A percentile compares a stretch with the other conserved stretches of the same genome.
phyloP scores from a whole-genome alignment of 2,113 vertebrate species.

The Ageneiosus marmoratus region DNA sequence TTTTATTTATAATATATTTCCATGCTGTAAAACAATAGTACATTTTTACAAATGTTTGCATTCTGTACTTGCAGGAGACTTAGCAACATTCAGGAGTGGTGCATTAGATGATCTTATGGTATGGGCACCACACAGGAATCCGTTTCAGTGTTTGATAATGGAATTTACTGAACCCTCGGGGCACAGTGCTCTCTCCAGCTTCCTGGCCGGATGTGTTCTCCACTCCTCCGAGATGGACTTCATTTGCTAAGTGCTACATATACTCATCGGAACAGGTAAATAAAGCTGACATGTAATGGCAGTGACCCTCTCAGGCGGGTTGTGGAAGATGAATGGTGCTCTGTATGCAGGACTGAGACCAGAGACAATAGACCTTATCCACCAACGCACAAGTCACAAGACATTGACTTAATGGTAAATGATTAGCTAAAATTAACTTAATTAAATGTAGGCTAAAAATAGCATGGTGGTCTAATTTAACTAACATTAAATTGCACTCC shows the following conservation, averaged over 20 bases:
- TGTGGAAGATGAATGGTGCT: constrained; percentile 27
- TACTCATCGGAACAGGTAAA: constrained; percentile 43
- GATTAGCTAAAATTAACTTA: constrained; percentile 30
- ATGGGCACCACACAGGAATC: constrained; percentile 44
- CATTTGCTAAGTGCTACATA: constrained; percentile 51
- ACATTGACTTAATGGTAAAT: constrained; percentile 6
- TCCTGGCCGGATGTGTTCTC: constrained; percentile 11
- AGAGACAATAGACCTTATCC: constrained; percentile 13
- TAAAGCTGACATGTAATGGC: constrained; percentile 38
- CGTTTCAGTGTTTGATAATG: constrained; percentile 58
- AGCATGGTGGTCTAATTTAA: constrained; percentile 6
- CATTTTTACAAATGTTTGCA: too few species aligned
- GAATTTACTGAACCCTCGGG: constrained; percentile 47
- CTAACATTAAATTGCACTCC: background rate
- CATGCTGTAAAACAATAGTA: background rate
- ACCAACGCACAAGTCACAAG: constrained; percentile 18
- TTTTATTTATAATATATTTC: background rate
- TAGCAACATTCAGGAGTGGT: constrained; percentile 11
- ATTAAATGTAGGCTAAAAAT: constrained; percentile 18
- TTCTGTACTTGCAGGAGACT: constrained; percentile 22
- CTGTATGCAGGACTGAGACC: constrained; percentile 6
- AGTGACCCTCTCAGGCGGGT: background rate
- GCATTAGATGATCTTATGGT: constrained; percentile 40
- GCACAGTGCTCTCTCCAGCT: constrained; percentile 17
- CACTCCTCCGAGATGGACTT: constrained; percentile 30